These are phyloP conservation scores for Etia nguti DNA, from an alignment of 2,113 vertebrate species.

Conservation along the genomic window DNA sequence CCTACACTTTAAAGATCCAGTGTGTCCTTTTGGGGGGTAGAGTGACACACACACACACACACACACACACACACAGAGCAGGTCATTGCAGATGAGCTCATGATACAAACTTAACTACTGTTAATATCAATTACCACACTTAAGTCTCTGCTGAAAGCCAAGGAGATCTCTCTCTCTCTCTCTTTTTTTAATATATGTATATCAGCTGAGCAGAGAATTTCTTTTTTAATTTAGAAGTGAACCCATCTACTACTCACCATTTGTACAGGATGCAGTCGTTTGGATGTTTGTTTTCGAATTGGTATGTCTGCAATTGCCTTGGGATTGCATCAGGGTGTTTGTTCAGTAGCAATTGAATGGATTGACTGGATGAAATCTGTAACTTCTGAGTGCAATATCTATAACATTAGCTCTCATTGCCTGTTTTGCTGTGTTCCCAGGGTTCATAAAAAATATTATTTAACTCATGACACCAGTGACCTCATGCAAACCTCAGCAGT, in stretches of 20 bases:
- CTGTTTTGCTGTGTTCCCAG: neutral
- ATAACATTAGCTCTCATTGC: neutral
- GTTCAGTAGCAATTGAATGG: slow-evolving; percentile 9
- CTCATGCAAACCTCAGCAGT: neutral
- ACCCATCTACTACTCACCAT: neutral
- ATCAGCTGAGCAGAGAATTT: neutral
- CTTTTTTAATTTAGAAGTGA: neutral
- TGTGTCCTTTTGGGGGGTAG: slow-evolving; percentile 6
- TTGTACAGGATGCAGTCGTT: neutral
- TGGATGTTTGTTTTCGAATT: slow-evolving; percentile 32
- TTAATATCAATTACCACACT: neutral
- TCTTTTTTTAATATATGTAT: neutral
- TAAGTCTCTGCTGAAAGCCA: neutral
- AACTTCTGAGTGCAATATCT: slow-evolving; percentile 2
- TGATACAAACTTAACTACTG: slow-evolving; percentile 21
- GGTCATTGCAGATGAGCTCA: slow-evolving; percentile 51
- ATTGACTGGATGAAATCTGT: slow-evolving; percentile 10
- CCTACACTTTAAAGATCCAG: slow-evolving; percentile 1
- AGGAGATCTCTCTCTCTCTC: neutral
- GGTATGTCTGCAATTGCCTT: slow-evolving; percentile 35
- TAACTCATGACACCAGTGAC: neutral
- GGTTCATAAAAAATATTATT: neutral
- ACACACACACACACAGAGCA: slow-evolving; percentile 2
- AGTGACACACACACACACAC: slow-evolving; percentile 7
- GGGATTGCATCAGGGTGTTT: slow-evolving; percentile 65